These are phyloP conservation scores for Hypotaenidia philippensis DNA, from an alignment of 2,797 vertebrate species.

Conservation along the genomic window DNA sequence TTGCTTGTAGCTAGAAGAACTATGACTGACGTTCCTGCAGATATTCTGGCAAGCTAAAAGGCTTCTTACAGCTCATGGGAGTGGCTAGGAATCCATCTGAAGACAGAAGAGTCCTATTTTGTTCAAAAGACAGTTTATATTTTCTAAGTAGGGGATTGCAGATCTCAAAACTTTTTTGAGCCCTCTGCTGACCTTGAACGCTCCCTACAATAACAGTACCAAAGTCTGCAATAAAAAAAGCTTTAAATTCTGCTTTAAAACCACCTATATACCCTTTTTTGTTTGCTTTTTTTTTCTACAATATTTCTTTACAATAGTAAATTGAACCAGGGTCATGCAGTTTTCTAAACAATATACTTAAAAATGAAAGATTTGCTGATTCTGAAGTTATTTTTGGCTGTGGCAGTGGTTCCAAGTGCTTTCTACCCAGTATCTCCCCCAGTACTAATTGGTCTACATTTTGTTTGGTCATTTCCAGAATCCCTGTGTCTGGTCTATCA, in stretches of 20 bases:
- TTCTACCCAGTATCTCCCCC: neutral
- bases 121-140: neutral
- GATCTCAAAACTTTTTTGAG: constrained; percentile 11
- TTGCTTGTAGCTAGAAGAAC: neutral
- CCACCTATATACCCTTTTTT: neutral
- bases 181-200: neutral
- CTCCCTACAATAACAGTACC: neutral
- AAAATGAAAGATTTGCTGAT: neutral
- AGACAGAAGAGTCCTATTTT: constrained; percentile 14
- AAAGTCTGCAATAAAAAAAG: neutral
- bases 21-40: neutral
- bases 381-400: neutral
- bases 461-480: neutral
- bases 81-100: neutral
- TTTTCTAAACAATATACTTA: neutral
- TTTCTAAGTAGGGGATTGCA: neutral
- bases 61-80: constrained; percentile 8
- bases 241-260: neutral
- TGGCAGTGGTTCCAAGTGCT: neutral
- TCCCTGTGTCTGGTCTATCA: neutral
- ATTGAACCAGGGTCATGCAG: neutral
- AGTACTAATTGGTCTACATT: neutral
- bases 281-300: neutral
- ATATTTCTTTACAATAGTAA: neutral
- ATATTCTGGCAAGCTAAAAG: constrained; percentile 31